phyloP scores from a whole-genome alignment of 2,888 invertebrate genomes.

The Harpalus rubripes region DNA sequence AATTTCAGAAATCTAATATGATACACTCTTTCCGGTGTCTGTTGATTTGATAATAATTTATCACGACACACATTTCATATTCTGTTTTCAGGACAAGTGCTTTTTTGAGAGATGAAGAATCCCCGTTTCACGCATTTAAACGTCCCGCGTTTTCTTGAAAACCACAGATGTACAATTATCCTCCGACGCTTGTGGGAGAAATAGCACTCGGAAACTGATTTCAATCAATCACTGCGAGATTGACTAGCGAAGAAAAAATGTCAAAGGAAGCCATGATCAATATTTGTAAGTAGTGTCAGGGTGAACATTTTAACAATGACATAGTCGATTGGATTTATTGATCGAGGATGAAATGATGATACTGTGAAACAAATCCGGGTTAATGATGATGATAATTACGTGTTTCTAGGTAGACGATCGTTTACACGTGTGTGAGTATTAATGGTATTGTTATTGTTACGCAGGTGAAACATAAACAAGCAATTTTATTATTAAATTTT shows the following conservation, averaged over 20 bases:
- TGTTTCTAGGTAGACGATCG: background rate
- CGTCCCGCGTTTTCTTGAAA: background rate
- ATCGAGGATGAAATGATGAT: conserved; percentile 12
- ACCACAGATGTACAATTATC: conserved; percentile 50
- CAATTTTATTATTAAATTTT: background rate
- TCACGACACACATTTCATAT: background rate
- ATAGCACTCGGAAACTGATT: conserved; percentile 29
- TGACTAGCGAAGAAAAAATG: conserved; percentile 49
- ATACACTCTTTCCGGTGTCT: background rate
- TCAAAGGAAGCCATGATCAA: conserved; percentile 20
- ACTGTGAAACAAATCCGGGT: conserved; percentile 22
- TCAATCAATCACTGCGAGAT: conserved; percentile 44
- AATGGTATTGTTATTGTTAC: background rate
- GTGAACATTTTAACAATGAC: background rate
- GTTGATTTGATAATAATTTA: background rate
- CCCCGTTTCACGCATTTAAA: conserved; percentile 13
- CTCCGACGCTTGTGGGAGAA: conserved; percentile 1
- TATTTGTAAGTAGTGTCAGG: conserved; percentile 28
- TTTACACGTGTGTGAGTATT: background rate
- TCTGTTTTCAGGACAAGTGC: background rate
- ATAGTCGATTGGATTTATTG: conserved; percentile 39
- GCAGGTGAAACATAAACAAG: background rate
- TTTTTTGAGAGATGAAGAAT: background rate
- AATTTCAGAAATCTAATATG: too few relatives aligned
- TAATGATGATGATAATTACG: conserved; percentile 58